A percentile compares a stretch with the other conserved stretches of the same genome.
Conservation (phyloP, 2,113 vertebrate species). For the Poeciliopsis occidentalis region DNA sequence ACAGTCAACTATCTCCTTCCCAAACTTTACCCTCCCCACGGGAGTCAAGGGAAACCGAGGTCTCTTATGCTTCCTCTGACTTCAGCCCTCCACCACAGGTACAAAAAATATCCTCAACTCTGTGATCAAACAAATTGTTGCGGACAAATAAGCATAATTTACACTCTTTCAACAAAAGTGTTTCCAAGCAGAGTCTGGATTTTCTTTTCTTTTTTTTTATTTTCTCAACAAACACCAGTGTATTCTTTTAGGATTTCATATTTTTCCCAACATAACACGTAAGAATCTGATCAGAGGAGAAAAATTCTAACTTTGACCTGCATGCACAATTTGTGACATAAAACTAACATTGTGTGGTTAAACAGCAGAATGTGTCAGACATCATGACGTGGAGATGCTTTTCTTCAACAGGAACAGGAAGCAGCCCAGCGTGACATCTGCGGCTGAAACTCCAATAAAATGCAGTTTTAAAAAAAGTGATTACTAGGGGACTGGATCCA, state of each 20-base stretch:
- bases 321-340: neutral
- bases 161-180: neutral
- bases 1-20: slow-evolving; percentile 87
- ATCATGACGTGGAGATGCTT: neutral
- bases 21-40: slow-evolving; percentile 83
- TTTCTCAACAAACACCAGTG: neutral
- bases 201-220: neutral
- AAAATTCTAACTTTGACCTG: neutral
- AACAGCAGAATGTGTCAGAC: neutral
- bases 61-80: slow-evolving; percentile 70
- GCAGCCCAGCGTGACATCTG: neutral
- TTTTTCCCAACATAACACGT: neutral
- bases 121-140: neutral
- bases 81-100: slow-evolving; percentile 56
- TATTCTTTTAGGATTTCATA: neutral
- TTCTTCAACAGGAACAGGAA: neutral
- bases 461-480: neutral
- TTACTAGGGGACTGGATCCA: neutral
- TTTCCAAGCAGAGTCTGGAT: neutral
- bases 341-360: neutral
- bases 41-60: slow-evolving; percentile 82
- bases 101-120: neutral
- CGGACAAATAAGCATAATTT: neutral
- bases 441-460: neutral
- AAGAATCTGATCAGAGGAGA: neutral